Conservation (phyloP, 2,888 invertebrate genomes). For the Stenodema calcarata region DNA sequence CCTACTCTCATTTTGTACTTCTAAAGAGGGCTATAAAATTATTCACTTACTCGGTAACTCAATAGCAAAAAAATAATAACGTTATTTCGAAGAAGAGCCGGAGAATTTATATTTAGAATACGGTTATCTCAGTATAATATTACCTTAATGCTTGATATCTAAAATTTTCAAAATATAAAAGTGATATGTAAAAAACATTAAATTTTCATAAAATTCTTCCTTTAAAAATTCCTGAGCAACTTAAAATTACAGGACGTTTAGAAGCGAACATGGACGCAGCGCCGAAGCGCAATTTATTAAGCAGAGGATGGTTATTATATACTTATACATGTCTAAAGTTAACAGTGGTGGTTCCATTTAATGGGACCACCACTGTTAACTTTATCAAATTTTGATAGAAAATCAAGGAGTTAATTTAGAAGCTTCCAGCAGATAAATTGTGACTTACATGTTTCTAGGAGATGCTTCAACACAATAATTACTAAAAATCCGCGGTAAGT, state of each 20-base stretch:
- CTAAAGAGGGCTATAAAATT: neutral
- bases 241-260: constrained; percentile 50
- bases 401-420: neutral
- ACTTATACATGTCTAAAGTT: neutral
- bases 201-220: constrained; percentile 11
- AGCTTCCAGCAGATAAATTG: no score
- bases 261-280: constrained; percentile 46
- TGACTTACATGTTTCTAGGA: no score
- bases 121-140: neutral
- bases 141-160: neutral
- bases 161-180: constrained; percentile 40
- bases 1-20: neutral
- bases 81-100: neutral
- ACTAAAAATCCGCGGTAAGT: neutral
- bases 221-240: constrained; percentile 48
- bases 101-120: neutral
- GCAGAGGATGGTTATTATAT: neutral
- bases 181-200: constrained; percentile 47
- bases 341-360: neutral
- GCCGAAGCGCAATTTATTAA: constrained; percentile 20
- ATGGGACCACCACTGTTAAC: neutral
- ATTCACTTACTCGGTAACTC: neutral
- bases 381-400: neutral
- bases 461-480: neutral
- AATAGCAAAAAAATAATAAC: neutral